Percentiles rank a stretch among this genome's conserved stretches.
Conservation (phyloP, 2,888 invertebrate genomes). For the Rhamnusium bicolor region DNA sequence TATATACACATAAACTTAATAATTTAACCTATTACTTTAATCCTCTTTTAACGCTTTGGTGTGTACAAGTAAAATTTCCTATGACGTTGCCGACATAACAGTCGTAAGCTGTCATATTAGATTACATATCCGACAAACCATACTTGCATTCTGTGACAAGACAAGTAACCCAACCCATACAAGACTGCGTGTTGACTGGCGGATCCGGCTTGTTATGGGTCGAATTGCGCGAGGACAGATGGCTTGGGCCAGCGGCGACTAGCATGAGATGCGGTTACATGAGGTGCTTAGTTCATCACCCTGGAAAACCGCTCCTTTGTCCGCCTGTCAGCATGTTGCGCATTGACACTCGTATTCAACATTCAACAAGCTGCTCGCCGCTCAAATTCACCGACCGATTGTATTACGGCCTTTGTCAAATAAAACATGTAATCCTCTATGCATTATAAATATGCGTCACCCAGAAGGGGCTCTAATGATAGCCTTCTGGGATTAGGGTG, state of each 20-base stretch:
- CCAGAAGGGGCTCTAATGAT: slow-evolving; percentile 61
- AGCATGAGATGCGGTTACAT: slow-evolving; percentile 62
- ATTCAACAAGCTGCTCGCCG: slow-evolving; percentile 67
- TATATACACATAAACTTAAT: too few species aligned
- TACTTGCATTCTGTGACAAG: slow-evolving; percentile 47
- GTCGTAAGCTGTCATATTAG: slow-evolving; percentile 58
- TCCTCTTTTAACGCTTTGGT: neutral
- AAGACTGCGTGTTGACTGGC: slow-evolving; percentile 56
- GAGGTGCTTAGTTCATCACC: slow-evolving; percentile 70
- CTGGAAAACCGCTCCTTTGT: slow-evolving; percentile 71
- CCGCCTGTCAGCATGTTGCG: slow-evolving; percentile 68
- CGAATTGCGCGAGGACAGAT: slow-evolving; percentile 48
- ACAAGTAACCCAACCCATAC: slow-evolving; percentile 46
- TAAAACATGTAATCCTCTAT: slow-evolving; percentile 69
- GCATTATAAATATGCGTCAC: slow-evolving; percentile 66
- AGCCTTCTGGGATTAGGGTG: slow-evolving; percentile 66
- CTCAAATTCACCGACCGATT: slow-evolving; percentile 59
- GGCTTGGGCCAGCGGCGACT: slow-evolving; percentile 34
- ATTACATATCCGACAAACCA: slow-evolving; percentile 51
- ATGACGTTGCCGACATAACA: slow-evolving; percentile 48
- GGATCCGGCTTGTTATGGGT: slow-evolving; percentile 44
- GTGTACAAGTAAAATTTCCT: slow-evolving; percentile 29
- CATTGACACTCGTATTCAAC: slow-evolving; percentile 64
- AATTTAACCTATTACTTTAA: neutral
- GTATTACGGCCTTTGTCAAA: slow-evolving; percentile 63